Evolutionary conservation across 2,797 vertebrate genomes (phyloP).

Genomic region (Protonibea diacanthus): DNA sequence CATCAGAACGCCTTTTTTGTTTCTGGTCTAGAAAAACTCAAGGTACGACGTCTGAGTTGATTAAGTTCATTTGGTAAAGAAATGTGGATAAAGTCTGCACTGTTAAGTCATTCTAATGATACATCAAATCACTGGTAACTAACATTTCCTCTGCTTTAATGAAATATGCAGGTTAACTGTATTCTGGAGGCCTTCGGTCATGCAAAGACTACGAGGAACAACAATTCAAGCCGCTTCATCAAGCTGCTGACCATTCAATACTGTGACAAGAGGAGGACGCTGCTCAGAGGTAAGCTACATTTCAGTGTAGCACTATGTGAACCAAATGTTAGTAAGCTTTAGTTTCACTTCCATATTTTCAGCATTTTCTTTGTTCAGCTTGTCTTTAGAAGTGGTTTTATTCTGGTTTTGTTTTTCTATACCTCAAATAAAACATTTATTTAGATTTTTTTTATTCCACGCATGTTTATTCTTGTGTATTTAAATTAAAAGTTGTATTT

Average conservation of each 20-base stretch:
- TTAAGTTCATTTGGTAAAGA: neutral
- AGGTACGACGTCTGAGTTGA: neutral
- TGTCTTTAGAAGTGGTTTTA: too few relatives aligned
- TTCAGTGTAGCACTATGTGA: too few relatives aligned
- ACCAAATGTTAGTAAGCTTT: too few relatives aligned
- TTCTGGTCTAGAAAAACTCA: neutral
- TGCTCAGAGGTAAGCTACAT: slow-evolving; percentile 86
- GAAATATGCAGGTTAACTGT: slow-evolving; percentile 85
- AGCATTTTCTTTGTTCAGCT: neutral
- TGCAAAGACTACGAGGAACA: slow-evolving; percentile 90
- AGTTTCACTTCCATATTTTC: neutral
- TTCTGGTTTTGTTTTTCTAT: neutral
- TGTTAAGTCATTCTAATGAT: neutral
- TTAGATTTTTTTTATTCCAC: neutral
- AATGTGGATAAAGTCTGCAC: neutral
- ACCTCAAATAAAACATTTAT: neutral
- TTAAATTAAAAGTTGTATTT: neutral
- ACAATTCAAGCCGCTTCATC: slow-evolving; percentile 92
- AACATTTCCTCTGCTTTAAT: slow-evolving; percentile 15
- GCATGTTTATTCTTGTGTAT: neutral
- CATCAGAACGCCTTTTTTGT: neutral
- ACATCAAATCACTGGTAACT: neutral
- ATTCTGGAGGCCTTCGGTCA: slow-evolving; percentile 95
- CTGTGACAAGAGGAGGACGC: slow-evolving; percentile 87
- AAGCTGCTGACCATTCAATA: slow-evolving; percentile 93